A percentile compares a stretch with the other conserved stretches of the same genome.
These are phyloP conservation scores for Ptychodera flava DNA, from an alignment of 35 echinoderm and acorn worm genomes.

Conservation along the genomic window DNA sequence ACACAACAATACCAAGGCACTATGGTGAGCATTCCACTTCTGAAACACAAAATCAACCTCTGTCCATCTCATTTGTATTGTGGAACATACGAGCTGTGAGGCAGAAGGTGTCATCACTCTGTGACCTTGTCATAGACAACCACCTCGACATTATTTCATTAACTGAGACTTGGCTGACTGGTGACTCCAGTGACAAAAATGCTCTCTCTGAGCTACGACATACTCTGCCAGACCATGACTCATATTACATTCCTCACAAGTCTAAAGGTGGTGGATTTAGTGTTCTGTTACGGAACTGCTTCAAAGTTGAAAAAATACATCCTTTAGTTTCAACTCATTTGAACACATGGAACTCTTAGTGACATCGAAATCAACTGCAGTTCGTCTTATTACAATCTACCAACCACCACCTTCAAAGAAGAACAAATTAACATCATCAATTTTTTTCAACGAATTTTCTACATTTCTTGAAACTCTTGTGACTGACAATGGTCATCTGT, in stretches of 20 bases:
- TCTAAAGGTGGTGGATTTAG: too few species aligned
- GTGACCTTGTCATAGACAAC: too few species aligned
- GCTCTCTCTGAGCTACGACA: slow-evolving; percentile 25
- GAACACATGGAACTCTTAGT: slow-evolving; percentile 27
- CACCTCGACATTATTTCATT: neutral
- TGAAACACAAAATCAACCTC: too few species aligned
- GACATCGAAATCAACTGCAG: neutral
- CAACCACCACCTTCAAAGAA: slow-evolving; percentile 4
- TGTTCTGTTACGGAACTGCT: slow-evolving; percentile 18
- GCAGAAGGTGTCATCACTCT: too few species aligned
- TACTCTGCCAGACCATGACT: too few species aligned
- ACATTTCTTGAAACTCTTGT: slow-evolving; percentile 5
- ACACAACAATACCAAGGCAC: too few species aligned
- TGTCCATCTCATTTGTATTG: too few species aligned
- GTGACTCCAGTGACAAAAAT: slow-evolving; percentile 1
- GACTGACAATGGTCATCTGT: neutral
- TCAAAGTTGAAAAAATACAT: slow-evolving; percentile 14
- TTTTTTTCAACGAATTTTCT: slow-evolving; percentile 15
- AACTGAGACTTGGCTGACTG: slow-evolving; percentile 11
- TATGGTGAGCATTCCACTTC: too few species aligned
- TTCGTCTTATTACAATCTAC: slow-evolving; percentile 6
- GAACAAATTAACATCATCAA: slow-evolving; percentile 6
- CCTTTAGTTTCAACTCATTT: slow-evolving; percentile 25
- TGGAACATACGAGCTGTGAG: too few species aligned
- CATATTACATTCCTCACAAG: too few species aligned